Percentiles rank a stretch among this genome's conserved stretches.
These are phyloP conservation scores for Lepus europaeus DNA, from an alignment of 2,113 vertebrate genomes.

Conservation along the genomic window DNA sequence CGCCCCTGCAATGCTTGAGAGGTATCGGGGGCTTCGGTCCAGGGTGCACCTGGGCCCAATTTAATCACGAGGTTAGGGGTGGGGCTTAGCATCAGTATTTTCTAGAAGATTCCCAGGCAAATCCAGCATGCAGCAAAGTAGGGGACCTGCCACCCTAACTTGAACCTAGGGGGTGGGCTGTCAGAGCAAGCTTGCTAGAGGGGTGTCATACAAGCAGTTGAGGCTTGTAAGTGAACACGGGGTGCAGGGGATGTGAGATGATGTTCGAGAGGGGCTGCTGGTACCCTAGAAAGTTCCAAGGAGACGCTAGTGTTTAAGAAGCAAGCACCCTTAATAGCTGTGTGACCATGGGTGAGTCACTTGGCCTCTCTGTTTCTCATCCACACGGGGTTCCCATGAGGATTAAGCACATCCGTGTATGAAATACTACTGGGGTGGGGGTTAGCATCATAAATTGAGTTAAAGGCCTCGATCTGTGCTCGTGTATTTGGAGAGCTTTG, in stretches of 20 bases:
- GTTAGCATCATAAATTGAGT: background rate
- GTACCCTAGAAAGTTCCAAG: background rate
- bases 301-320: background rate
- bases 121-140: background rate
- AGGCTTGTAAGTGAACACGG: background rate
- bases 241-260: background rate
- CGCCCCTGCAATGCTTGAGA: background rate
- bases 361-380: background rate
- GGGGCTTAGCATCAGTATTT: background rate
- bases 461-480: background rate
- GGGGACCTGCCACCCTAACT: background rate
- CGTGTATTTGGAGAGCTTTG: background rate
- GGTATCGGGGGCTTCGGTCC: background rate
- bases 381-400: background rate
- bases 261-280: background rate
- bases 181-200: background rate
- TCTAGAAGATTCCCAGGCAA: slow-evolving; percentile 12
- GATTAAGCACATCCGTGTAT: background rate
- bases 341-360: background rate
- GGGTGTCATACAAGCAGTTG: background rate
- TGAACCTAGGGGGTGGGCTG: background rate
- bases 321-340: background rate
- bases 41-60: background rate
- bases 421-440: background rate
- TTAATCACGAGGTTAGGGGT: background rate